These are phyloP conservation scores for Cheilinus undulatus DNA, from an alignment of 2,113 vertebrate genomes.

Conservation along the genomic window DNA sequence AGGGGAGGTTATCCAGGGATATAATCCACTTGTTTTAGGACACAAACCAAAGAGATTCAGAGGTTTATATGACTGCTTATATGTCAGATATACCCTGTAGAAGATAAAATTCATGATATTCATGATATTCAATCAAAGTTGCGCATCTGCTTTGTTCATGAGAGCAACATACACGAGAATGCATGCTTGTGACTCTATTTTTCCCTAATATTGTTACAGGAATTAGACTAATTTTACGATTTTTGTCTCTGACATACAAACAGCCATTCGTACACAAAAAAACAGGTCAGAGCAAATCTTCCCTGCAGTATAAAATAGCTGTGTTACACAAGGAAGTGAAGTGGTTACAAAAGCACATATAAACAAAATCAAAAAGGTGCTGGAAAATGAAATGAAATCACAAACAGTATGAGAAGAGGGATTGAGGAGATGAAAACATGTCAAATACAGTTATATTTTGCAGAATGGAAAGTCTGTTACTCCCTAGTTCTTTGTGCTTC, in stretches of 20 bases:
- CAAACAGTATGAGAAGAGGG: not conserved
- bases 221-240: not conserved
- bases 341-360: slow-evolving; percentile 31
- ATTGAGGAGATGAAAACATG: slow-evolving; percentile 14
- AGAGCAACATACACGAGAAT: slow-evolving; percentile 5
- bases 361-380: slow-evolving; percentile 7
- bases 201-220: no score
- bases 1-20: slow-evolving; percentile 21
- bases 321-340: slow-evolving; percentile 39
- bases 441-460: slow-evolving; percentile 7
- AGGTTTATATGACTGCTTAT: not conserved
- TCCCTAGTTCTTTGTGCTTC: not conserved
- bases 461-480: slow-evolving; percentile 19
- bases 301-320: slow-evolving; percentile 42
- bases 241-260: slow-evolving; percentile 18
- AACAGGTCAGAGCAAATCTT: slow-evolving; percentile 52
- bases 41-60: slow-evolving; percentile 22
- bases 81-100: no score
- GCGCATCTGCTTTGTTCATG: slow-evolving; percentile 25
- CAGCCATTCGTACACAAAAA: no score
- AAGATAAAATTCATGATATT: no score
- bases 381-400: not conserved
- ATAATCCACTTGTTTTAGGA: slow-evolving; percentile 44
- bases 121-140: slow-evolving; percentile 28
- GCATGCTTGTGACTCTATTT: slow-evolving; percentile 5